Evolutionary conservation across 2,113 vertebrate genomes (phyloP).

Genomic region (Actenoides lindsayi): DNA sequence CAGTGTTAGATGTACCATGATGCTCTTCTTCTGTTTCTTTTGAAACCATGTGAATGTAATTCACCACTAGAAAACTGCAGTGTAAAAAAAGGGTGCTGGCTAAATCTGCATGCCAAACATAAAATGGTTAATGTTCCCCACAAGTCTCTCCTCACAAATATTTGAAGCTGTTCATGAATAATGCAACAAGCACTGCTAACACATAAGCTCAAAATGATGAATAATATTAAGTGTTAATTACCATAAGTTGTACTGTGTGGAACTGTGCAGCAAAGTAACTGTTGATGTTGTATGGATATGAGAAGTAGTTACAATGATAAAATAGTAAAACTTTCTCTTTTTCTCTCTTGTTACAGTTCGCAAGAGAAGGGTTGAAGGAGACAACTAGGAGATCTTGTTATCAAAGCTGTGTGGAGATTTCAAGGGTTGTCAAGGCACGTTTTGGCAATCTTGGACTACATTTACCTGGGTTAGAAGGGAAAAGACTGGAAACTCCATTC

Average conservation of each 20-base stretch:
- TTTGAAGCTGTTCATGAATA: background rate
- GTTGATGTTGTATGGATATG: background rate
- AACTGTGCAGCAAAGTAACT: background rate
- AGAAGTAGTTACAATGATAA: background rate
- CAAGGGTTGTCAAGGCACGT: slow-evolving; percentile 68
- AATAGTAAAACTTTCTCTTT: background rate
- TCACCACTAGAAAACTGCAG: background rate
- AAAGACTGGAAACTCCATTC: slow-evolving; percentile 91
- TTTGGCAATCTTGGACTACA: slow-evolving; percentile 73
- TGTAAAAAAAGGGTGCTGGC: background rate
- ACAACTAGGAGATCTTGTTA: slow-evolving; percentile 70
- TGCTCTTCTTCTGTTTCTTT: background rate
- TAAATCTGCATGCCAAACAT: background rate
- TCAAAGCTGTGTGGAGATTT: slow-evolving; percentile 59
- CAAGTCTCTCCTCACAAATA: background rate
- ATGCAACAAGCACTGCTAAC: background rate
- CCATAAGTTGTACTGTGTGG: background rate
- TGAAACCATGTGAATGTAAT: background rate
- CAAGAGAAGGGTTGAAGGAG: slow-evolving; percentile 90
- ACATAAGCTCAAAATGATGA: background rate
- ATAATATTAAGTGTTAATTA: background rate
- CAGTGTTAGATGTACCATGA: background rate
- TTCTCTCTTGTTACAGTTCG: slow-evolving; percentile 78
- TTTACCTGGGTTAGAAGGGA: slow-evolving; percentile 88
- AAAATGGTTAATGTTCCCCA: background rate